Evolutionary conservation across 2,113 vertebrate genomes (phyloP).

Genomic region (Pan troglodytes): NHGRI_mPanTro3-v2.1_pri NC_072410.2:113471001-113471500

Average conservation of each 20-base stretch:
- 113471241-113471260: not conserved
- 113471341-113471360: not conserved
- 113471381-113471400: constrained; percentile 73
- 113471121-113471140: not conserved
- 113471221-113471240: not conserved
- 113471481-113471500: constrained; percentile 88
- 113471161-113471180: not conserved
- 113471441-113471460: constrained; percentile 84
- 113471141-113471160: not conserved
- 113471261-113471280: not conserved
- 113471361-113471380: constrained; percentile 9
- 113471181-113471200: not conserved
- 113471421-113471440: constrained; percentile 89
- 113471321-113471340: not conserved
- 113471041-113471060: not conserved
- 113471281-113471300: not conserved
- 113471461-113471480: constrained; percentile 89
- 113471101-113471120: fast-evolving
- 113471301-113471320: not conserved
- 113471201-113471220: not conserved
- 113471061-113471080: fast-evolving
- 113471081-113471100: fast-evolving
- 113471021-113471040: not conserved
- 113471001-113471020: not conserved
- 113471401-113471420: constrained; percentile 91